phyloP scores from a whole-genome alignment of 2,113 vertebrate genomes.

The Sylvietta virens region DNA sequence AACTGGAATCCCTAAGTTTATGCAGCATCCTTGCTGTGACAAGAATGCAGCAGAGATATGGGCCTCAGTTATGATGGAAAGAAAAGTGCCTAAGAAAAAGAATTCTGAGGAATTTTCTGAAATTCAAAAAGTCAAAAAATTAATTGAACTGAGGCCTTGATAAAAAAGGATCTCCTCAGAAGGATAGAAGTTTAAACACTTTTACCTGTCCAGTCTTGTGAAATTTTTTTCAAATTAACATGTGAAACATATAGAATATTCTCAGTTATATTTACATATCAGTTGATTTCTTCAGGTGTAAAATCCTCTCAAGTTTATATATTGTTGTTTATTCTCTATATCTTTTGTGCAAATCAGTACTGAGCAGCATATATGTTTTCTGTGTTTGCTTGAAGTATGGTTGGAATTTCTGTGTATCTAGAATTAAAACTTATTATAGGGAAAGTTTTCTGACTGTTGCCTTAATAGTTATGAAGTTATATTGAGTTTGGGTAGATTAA shows the following conservation, averaged over 20 bases:
- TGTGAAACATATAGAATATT: not conserved
- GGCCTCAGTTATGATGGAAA: not conserved
- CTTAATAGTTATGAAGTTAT: not conserved
- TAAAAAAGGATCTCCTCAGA: not conserved
- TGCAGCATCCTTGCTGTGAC: not conserved
- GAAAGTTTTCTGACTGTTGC: not conserved
- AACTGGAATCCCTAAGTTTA: not conserved
- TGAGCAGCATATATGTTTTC: not conserved
- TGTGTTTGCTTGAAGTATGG: not conserved
- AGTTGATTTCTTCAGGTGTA: not conserved
- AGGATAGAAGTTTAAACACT: not conserved
- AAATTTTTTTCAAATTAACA: not conserved
- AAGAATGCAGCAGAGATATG: not conserved
- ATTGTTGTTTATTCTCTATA: too few relatives aligned
- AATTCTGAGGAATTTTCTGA: not conserved
- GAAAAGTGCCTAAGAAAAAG: not conserved
- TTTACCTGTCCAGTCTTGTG: not conserved
- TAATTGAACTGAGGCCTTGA: not conserved
- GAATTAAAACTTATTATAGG: not conserved
- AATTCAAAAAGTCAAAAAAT: not conserved
- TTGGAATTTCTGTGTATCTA: not conserved
- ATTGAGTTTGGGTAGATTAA: not conserved
- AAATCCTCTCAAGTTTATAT: not conserved
- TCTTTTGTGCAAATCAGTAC: not conserved
- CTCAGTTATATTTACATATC: rapidly evolving